Base-by-base conservation (phyloP, 2,797 vertebrate genomes). In the Coilia nasus region DNA sequence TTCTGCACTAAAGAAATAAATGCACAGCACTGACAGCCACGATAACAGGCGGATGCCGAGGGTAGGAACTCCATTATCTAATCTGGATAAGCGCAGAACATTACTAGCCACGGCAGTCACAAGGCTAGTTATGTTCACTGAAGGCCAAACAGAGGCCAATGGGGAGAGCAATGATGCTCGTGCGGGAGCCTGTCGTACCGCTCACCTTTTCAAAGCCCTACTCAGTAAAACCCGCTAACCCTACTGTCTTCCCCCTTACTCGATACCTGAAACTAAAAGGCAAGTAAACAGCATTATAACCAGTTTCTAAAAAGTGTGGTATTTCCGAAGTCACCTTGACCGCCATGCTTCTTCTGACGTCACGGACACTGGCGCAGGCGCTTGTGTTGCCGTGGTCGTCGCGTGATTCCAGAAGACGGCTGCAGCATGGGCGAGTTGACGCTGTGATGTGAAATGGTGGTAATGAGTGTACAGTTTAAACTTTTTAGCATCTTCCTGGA, bases 241-340 rank as follows among this genome's bases (percentile, higher is more conserved):
- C 0, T 0, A 47, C 60, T 80, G 44, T 19, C 0, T 59, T 19
- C 47, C 3, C 23, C 15, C 81, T 0, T 0, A 1, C 0, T 25
- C 21, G 0, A 50, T 82, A 15, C 7, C 87, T 60, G 10, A 62
- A 60, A 15, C 82, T 7, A n/a, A 15, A 78, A 87, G 86, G 86
- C 28, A 21, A 47, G 6, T 81, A 64, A 57, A 85, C 87, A 80
- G 86, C 86, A 87, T 78, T 85, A 75, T 86, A 1, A 91, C 35
- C 90, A 54, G 85, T 84, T 87, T 90, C 12, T 83, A 87, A 88
- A 84, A 81, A 87, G 83, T 85, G 89, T 83, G 88, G 91, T 90
- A 90, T 93, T 92, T 92, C 95, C 92, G 94, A 97, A 98, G 97
- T 99, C 98, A 99, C 98, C 98, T 99, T 98, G 98, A 97, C 97